Conservation (phyloP, 2,113 vertebrate species). For the Eudyptes chrysolophus region DNA sequence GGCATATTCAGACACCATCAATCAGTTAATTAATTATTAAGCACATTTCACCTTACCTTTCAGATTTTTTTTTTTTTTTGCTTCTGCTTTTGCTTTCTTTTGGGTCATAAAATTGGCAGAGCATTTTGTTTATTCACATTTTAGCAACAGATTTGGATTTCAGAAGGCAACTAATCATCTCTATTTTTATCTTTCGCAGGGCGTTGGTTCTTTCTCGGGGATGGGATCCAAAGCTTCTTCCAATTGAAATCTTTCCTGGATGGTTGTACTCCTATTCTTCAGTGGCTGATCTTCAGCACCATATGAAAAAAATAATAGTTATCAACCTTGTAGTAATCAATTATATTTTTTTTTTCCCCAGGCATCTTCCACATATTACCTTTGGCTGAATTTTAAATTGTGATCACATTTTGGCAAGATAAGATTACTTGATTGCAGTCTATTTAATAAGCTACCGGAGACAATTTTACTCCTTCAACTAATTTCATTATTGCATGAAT, state of each 20-base stretch:
- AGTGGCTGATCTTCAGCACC: neutral
- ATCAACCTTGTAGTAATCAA: neutral
- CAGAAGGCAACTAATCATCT: neutral
- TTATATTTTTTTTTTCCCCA: neutral
- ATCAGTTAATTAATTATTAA: neutral
- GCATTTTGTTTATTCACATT: neutral
- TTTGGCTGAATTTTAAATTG: neutral
- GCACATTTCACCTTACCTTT: neutral
- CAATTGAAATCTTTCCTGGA: neutral
- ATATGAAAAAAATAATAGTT: neutral
- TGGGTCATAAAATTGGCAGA: neutral
- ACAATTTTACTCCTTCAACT: neutral
- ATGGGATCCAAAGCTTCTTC: neutral
- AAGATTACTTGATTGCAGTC: neutral
- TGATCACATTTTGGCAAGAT: conserved; percentile 2
- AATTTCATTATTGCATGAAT: conserved; percentile 9
- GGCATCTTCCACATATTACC: neutral
- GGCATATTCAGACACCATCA: neutral
- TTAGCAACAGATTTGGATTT: neutral
- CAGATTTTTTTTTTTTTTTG: neutral
- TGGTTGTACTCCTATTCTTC: neutral
- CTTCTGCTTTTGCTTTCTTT: neutral
- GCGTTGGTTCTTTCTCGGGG: neutral
- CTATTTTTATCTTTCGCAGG: neutral
- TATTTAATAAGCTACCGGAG: neutral